Conservation (phyloP, 2,113 vertebrate species). For the Caranx melampygus region DNA sequence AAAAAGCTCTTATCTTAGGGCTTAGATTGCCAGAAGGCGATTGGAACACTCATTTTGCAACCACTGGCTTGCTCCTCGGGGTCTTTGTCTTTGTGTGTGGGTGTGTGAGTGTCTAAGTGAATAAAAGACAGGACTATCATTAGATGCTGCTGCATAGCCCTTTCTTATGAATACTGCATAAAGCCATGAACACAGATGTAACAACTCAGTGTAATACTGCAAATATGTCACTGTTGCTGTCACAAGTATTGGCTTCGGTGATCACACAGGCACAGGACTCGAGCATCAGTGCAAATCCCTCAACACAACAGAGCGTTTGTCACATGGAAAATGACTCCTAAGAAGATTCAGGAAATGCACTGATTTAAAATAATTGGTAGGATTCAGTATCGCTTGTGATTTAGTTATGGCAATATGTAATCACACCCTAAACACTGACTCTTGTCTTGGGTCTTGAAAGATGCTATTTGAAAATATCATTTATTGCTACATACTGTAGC, state of each 20-base stretch:
- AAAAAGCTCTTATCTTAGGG: slow-evolving; percentile 40
- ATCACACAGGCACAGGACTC: slow-evolving; percentile 7
- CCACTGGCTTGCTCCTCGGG: slow-evolving; percentile 4
- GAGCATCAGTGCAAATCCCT: neutral
- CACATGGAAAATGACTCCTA: neutral
- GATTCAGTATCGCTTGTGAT: too few species aligned
- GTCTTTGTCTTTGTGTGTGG: slow-evolving; percentile 16
- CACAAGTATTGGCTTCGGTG: slow-evolving; percentile 4
- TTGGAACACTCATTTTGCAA: slow-evolving; percentile 17
- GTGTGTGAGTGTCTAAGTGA: slow-evolving; percentile 18
- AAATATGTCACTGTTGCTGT: slow-evolving; percentile 24
- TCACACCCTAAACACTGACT: neutral
- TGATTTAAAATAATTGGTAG: neutral
- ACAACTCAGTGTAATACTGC: neutral
- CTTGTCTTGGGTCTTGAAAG: neutral
- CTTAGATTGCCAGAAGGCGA: slow-evolving; percentile 55
- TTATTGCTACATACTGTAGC: too few species aligned
- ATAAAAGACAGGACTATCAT: slow-evolving; percentile 32
- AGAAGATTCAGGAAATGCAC: too few species aligned
- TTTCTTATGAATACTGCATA: slow-evolving; percentile 45
- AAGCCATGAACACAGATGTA: slow-evolving; percentile 27
- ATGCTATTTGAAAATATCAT: too few species aligned
- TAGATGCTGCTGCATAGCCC: slow-evolving; percentile 5
- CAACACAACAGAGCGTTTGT: neutral
- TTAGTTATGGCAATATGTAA: neutral